Percentiles rank a stretch among this genome's conserved stretches.
These are phyloP conservation scores for Festucalex cinctus DNA, from an alignment of 2,113 vertebrate genomes.

Conservation along the genomic window DNA sequence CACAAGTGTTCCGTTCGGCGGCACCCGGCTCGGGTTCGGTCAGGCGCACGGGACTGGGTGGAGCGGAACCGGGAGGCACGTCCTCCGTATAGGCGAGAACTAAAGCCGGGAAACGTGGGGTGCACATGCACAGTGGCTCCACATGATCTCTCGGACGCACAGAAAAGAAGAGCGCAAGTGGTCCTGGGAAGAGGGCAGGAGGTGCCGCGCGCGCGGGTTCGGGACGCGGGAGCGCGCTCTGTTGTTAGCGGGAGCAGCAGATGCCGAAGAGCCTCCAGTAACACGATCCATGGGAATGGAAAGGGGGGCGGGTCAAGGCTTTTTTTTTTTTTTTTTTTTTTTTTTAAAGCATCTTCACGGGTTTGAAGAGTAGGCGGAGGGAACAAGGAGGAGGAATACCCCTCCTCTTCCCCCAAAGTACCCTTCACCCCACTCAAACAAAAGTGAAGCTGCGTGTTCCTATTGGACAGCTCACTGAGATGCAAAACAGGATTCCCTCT, in stretches of 20 bases:
- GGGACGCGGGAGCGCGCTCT: slow-evolving; percentile 54
- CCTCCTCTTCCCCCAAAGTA: not conserved
- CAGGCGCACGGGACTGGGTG: not conserved
- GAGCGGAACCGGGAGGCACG: slow-evolving; percentile 26
- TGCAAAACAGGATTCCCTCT: slow-evolving; percentile 42
- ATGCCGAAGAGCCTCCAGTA: slow-evolving; percentile 62
- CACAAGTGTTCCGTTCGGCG: slow-evolving; percentile 43
- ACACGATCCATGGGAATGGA: slow-evolving; percentile 73
- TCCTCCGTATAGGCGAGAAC: slow-evolving; percentile 2
- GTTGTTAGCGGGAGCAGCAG: slow-evolving; percentile 56
- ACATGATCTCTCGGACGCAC: slow-evolving; percentile 27
- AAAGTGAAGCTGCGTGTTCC: slow-evolving; percentile 46
- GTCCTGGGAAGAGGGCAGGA: slow-evolving; percentile 11
- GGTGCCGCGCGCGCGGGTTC: slow-evolving; percentile 13
- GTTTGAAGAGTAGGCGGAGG: slow-evolving; percentile 45
- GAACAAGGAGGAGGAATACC: slow-evolving; percentile 35
- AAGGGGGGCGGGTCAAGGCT: slow-evolving; percentile 55
- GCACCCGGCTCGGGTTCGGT: slow-evolving; percentile 27
- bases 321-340: not conserved
- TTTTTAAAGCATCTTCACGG: slow-evolving; percentile 12
- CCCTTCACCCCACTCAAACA: slow-evolving; percentile 42
- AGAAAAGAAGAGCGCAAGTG: slow-evolving; percentile 14
- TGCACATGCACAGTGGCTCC: slow-evolving; percentile 31
- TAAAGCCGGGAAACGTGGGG: slow-evolving; percentile 37
- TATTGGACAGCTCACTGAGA: slow-evolving; percentile 24